Conservation (phyloP, 2,888 invertebrate genomes). For the Trissoscelio sp. region DNA sequence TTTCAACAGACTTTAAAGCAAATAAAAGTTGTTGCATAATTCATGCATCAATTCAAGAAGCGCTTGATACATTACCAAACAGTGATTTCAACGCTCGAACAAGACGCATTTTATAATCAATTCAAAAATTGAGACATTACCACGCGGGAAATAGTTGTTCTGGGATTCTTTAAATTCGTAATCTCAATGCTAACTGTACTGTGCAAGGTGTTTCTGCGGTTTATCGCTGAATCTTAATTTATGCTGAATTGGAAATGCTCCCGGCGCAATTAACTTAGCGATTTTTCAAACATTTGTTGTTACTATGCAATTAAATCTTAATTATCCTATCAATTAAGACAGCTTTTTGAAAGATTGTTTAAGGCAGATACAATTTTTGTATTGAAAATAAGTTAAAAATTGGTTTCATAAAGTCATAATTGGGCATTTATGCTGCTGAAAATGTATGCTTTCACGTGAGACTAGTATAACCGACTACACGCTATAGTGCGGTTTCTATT, state of each 20-base stretch:
- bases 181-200: conserved; percentile 13
- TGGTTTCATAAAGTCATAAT: not conserved
- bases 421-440: not conserved
- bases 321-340: not conserved
- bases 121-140: conserved; percentile 15
- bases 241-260: conserved; percentile 37
- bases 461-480: not conserved
- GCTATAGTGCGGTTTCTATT: conserved; percentile 53
- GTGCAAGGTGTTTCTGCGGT: conserved; percentile 33
- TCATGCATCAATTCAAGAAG: conserved; percentile 20
- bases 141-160: not conserved
- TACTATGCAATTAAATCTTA: conserved; percentile 26
- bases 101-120: conserved; percentile 9
- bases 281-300: conserved; percentile 18
- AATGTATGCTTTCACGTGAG: conserved; percentile 18
- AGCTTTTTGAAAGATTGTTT: not conserved
- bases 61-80: conserved; percentile 17
- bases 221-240: conserved; percentile 55
- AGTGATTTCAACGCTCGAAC: conserved; percentile 40
- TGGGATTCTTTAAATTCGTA: conserved; percentile 23
- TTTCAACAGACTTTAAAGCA: not conserved
- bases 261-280: conserved; percentile 17
- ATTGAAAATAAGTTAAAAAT: not conserved
- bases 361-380: not conserved
- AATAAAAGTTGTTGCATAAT: conserved; percentile 24